phyloP scores from a whole-genome alignment of 1,140 invertebrate genomes.

The Cotesia typhae region DNA sequence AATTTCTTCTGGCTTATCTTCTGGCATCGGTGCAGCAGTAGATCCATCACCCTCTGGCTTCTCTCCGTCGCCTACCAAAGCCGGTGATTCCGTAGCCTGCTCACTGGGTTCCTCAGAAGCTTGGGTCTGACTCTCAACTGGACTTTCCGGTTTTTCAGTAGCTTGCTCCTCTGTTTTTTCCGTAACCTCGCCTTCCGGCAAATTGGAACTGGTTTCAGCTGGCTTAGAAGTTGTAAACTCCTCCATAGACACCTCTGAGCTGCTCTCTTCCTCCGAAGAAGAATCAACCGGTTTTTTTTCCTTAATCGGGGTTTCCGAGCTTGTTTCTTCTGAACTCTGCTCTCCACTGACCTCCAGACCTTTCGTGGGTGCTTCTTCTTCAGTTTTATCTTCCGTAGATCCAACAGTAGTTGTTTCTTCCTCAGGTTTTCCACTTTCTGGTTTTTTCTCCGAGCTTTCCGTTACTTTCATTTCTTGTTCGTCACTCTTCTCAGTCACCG shows the following conservation, averaged over 20 bases:
- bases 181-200: not conserved
- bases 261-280: constrained; percentile 37
- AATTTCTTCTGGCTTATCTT: constrained; percentile 20
- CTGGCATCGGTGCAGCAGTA: constrained; percentile 12
- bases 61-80: not conserved
- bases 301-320: constrained; percentile 31
- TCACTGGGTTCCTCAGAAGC: constrained; percentile 20
- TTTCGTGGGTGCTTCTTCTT: constrained; percentile 42
- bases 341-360: constrained; percentile 39
- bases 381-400: constrained; percentile 13
- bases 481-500: not conserved
- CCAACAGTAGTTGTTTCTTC: not conserved
- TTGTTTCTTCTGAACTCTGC: constrained; percentile 42
- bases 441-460: not conserved
- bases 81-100: not conserved
- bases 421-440: not conserved
- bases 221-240: constrained; percentile 9
- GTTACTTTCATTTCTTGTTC: not conserved
- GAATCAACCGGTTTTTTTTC: constrained; percentile 32
- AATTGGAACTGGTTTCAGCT: not conserved
- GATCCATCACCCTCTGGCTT: constrained; percentile 11
- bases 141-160: constrained; percentile 33
- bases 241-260: constrained; percentile 27
- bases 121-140: constrained; percentile 14
- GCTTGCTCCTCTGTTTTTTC: constrained; percentile 34